Percentiles rank a stretch among this genome's conserved stretches.
Evolutionary conservation across 2,113 vertebrate genomes (phyloP).

Genomic region (Strix uralensis): DNA sequence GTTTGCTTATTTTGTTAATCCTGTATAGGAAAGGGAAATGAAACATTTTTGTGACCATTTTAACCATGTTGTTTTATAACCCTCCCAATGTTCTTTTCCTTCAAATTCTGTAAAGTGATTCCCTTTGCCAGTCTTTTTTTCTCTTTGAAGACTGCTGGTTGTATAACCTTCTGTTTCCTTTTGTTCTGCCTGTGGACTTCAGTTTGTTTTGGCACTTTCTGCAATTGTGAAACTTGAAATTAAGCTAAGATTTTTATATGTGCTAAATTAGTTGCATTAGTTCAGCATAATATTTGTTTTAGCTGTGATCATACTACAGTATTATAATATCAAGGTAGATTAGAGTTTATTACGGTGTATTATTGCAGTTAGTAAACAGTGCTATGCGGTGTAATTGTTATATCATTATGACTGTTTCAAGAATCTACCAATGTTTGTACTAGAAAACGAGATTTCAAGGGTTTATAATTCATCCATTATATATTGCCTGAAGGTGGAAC

Average conservation of each 20-base stretch:
- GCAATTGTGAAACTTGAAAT: slow-evolving; percentile 6
- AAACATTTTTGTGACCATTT: neutral
- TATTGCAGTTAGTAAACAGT: slow-evolving; percentile 38
- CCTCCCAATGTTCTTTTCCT: neutral
- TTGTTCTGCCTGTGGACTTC: neutral
- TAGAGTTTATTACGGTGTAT: neutral
- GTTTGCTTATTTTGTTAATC: neutral
- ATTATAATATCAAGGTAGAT: neutral
- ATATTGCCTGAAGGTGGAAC: slow-evolving; percentile 32
- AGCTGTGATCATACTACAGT: neutral
- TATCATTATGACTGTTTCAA: neutral
- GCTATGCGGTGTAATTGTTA: neutral
- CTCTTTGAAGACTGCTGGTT: neutral
- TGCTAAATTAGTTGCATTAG: neutral
- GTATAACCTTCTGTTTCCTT: neutral
- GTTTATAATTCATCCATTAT: slow-evolving; percentile 13
- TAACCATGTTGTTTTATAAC: neutral
- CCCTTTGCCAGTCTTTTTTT: neutral
- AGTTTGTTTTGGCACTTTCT: slow-evolving; percentile 6
- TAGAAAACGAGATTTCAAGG: slow-evolving; percentile 34
- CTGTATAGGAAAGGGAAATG: neutral
- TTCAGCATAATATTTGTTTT: slow-evolving; percentile 35
- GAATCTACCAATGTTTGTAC: slow-evolving; percentile 14
- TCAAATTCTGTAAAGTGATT: neutral
- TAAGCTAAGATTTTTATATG: neutral